phyloP scores from a whole-genome alignment of 2,888 invertebrate species.

The Melanotus villosus region DNA sequence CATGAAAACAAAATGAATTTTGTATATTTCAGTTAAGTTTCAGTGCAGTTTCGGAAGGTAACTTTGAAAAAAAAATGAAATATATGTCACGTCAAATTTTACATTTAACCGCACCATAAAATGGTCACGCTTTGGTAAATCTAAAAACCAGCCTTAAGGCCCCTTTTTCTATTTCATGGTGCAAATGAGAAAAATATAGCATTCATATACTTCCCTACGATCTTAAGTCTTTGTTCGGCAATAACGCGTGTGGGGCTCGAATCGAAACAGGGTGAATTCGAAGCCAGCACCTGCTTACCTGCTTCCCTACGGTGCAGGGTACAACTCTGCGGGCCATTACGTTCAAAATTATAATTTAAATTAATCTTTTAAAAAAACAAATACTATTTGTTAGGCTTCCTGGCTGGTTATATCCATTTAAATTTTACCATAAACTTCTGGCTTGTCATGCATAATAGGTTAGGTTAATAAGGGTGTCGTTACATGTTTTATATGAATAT shows the following conservation, averaged over 20 bases:
- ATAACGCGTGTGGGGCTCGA: slow-evolving; percentile 33
- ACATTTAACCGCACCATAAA: background rate
- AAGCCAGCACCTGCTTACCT: slow-evolving; percentile 37
- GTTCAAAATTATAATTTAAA: slow-evolving; percentile 1
- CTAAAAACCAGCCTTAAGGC: slow-evolving; percentile 5
- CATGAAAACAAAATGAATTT: no score
- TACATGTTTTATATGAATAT: no score
- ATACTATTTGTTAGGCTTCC: background rate
- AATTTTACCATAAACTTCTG: slow-evolving; percentile 12
- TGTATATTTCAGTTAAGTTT: no score
- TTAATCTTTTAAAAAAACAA: background rate
- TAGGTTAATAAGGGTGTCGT: no score
- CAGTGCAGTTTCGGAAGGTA: no score
- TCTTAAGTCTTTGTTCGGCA: slow-evolving; percentile 25
- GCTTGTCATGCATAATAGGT: no score
- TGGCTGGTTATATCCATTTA: slow-evolving; percentile 5
- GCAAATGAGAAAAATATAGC: slow-evolving; percentile 19
- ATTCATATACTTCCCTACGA: background rate
- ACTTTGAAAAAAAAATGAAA: no score
- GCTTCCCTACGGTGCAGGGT: slow-evolving; percentile 6
- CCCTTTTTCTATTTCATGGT: slow-evolving; percentile 12
- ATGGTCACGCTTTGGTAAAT: background rate
- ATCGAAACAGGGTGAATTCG: slow-evolving; percentile 5
- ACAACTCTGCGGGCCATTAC: background rate
- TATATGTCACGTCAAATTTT: background rate